Conservation (phyloP, 2,888 invertebrate species). For the Lasioglossum oenotherae region DNA sequence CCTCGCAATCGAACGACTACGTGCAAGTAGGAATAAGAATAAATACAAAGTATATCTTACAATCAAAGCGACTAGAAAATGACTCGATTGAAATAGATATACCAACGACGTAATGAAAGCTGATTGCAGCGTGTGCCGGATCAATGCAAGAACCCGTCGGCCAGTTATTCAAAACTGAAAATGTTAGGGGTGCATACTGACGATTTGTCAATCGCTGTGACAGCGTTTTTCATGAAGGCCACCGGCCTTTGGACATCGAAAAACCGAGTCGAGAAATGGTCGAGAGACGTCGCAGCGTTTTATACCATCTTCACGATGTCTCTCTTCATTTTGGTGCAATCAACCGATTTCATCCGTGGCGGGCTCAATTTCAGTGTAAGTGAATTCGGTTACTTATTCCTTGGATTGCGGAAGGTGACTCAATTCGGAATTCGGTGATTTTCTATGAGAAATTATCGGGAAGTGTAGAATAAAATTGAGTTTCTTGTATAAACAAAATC, state of each 20-base stretch:
- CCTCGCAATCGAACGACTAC: background rate
- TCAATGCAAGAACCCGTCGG: background rate
- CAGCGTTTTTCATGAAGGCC: slow-evolving; percentile 64
- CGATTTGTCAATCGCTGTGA: slow-evolving; percentile 46
- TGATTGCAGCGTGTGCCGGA: background rate
- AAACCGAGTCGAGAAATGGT: slow-evolving; percentile 36
- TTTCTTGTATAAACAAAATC: background rate
- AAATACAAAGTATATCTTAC: background rate
- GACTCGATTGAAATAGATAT: background rate
- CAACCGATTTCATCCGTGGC: background rate
- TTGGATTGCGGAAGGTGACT: background rate
- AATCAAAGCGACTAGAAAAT: slow-evolving; percentile 7
- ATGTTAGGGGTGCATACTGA: slow-evolving; percentile 11
- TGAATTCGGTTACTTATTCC: background rate
- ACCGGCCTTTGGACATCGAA: slow-evolving; percentile 69
- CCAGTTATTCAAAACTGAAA: background rate
- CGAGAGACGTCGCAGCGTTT: background rate
- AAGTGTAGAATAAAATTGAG: no score
- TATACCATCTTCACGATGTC: background rate
- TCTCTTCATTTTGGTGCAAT: background rate
- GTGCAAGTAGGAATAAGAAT: background rate
- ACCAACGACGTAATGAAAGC: no score
- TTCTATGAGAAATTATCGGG: background rate
- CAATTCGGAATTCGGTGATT: background rate
- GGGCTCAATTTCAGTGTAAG: background rate